phyloP scores from a whole-genome alignment of 2,888 invertebrate species.

The Apotomis capreana region DNA sequence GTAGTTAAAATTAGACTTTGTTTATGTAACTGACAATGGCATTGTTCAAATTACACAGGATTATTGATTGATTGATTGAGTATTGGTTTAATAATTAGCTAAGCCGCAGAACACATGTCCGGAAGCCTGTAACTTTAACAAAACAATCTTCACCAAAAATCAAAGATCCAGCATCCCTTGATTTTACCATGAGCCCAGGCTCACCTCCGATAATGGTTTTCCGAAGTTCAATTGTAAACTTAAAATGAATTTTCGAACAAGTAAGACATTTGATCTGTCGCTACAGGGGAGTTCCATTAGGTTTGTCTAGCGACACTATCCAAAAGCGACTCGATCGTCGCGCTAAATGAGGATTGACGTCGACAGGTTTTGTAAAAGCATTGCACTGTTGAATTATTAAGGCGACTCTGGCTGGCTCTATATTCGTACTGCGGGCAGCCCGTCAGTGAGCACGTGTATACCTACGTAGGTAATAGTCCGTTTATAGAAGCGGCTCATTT shows the following conservation, averaged over 20 bases:
- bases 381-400: constrained; percentile 84
- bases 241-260: constrained; percentile 13
- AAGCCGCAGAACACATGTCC: too few relatives aligned
- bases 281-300: constrained; percentile 79
- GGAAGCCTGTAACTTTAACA: background rate
- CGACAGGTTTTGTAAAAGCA: constrained; percentile 84
- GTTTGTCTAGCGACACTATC: constrained; percentile 80
- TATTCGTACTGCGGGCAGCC: constrained; percentile 71
- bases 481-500: constrained; percentile 75
- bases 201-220: constrained; percentile 4
- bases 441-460: constrained; percentile 57
- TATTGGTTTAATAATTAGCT: too few relatives aligned
- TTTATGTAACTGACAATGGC: too few relatives aligned
- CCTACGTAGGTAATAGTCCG: constrained; percentile 64
- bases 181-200: background rate
- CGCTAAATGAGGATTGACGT: constrained; percentile 81
- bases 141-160: background rate
- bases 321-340: constrained; percentile 77
- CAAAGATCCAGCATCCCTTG: background rate
- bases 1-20: too few relatives aligned
- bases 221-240: constrained; percentile 11
- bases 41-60: too few relatives aligned
- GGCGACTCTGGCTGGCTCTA: constrained; percentile 75
- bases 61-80: too few relatives aligned
- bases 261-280: constrained; percentile 44